phyloP scores from a whole-genome alignment of 30 jellyfish, hydroid and myxozoan species.

The Pseudorhiza aurosa region DNA sequence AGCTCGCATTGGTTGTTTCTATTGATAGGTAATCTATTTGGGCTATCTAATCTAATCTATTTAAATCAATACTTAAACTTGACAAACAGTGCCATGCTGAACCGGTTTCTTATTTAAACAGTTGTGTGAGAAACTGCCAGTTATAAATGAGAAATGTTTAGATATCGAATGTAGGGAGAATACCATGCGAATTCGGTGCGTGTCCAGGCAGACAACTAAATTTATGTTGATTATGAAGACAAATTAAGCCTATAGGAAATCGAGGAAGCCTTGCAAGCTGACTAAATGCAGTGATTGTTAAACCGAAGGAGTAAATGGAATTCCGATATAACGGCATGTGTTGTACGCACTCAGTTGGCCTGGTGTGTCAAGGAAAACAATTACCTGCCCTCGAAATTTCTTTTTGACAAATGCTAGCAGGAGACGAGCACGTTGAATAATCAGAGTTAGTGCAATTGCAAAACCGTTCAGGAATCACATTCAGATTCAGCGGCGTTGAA shows the following conservation, averaged over 20 bases:
- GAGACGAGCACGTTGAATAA: neutral
- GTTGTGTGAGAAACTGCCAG: neutral
- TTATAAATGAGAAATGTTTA: neutral
- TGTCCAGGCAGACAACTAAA: neutral
- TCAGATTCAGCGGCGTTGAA: neutral
- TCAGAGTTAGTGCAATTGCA: neutral
- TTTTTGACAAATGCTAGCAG: neutral
- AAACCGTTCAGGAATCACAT: neutral
- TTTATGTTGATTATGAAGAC: neutral
- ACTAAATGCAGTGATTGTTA: neutral
- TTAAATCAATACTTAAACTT: too few species aligned
- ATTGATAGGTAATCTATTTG: too few species aligned
- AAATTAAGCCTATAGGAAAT: neutral
- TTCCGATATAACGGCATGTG: slow-evolving; percentile 1
- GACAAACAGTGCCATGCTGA: too few species aligned
- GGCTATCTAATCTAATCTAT: too few species aligned
- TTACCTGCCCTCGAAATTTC: neutral
- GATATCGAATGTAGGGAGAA: neutral
- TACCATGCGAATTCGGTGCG: neutral
- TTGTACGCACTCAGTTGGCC: neutral
- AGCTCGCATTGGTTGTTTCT: too few species aligned
- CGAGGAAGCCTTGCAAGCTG: neutral
- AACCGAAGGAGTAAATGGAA: neutral
- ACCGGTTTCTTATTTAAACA: too few species aligned
- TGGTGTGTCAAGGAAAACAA: neutral